Conservation (phyloP, 2,797 vertebrate genomes). For the Neostethus bicornis region DNA sequence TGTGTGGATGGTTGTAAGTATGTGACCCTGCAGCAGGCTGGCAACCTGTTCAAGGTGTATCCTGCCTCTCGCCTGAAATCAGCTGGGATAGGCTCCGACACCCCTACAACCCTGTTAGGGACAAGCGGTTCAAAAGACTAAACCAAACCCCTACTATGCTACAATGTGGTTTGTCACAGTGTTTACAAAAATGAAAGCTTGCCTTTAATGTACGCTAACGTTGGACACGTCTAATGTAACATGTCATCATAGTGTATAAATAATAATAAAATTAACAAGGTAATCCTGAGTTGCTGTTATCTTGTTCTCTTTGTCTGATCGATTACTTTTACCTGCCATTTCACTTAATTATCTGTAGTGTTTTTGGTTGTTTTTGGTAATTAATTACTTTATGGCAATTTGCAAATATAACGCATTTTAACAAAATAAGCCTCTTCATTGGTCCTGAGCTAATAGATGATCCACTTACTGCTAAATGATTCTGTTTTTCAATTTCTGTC, state of each 20-base stretch:
- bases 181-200: too few species aligned
- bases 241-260: slow-evolving; percentile 47
- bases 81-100: too few species aligned
- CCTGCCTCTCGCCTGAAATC: too few species aligned
- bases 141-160: too few species aligned
- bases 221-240: slow-evolving; percentile 18
- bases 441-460: slow-evolving; percentile 58
- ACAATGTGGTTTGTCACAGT: too few species aligned
- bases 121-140: too few species aligned
- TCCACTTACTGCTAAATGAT: slow-evolving; percentile 56
- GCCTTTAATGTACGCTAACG: slow-evolving; percentile 6
- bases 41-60: too few species aligned
- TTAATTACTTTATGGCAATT: slow-evolving; percentile 71
- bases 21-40: too few species aligned
- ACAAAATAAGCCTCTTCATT: slow-evolving; percentile 60
- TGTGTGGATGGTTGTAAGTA: too few species aligned
- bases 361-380: slow-evolving; percentile 64
- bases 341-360: slow-evolving; percentile 64
- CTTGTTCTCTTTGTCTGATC: slow-evolving; percentile 59
- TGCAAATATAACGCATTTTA: slow-evolving; percentile 68
- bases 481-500: slow-evolving; percentile 62
- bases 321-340: slow-evolving; percentile 66
- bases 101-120: too few species aligned
- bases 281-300: slow-evolving; percentile 51
- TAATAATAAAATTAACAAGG: slow-evolving; percentile 46